Evolutionary conservation across 1,140 invertebrate genomes (phyloP), one percentile per base, ranked within the genome.

Genomic region (Nixonia krombeini): DNA sequence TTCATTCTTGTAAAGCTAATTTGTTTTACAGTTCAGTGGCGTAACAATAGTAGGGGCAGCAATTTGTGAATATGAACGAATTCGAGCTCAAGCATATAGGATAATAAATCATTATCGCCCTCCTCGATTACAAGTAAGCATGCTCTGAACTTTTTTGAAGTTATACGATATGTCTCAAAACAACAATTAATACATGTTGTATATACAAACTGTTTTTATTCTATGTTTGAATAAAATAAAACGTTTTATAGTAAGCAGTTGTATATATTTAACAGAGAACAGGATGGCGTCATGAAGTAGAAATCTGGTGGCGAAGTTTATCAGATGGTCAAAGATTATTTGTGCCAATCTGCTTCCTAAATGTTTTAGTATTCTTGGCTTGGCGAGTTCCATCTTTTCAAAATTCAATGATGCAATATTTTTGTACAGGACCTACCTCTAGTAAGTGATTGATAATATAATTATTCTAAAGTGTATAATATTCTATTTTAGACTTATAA

Each of bases 61-160:
- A 12, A 92, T 96, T 57, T 94, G 93, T 92, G 92, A 96, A 81
- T 96, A 96, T 89, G 95, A 97, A 84, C 90, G 88, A 70, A 86
- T 94, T 73, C 85, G 93, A 59, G 78, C 86, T 31, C 88, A 89
- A 79, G 89, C 90, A 0, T 76, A 87, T 16, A 85, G 80, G 9
- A 85, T 90, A 66, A 82, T 90, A 3, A 87, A 88, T 73, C 85
- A 79, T 82, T 79, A 81, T 51, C 82, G 84, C 38, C 74, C 87
- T 70, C 82, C 62, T 70, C 71, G 50, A 76, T 40, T 75, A 70
- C 85, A 75, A 21, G 37, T 81, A 83, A 76, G 52, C 75, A 51
- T 61, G n/a, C n/a, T n/a, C n/a, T n/a, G n/a, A n/a, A n/a, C n/a
- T n/a, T n/a, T n/a, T n/a, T n/a, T n/a, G n/a, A n/a, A n/a, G n/a